Base-by-base conservation (phyloP, 2,888 invertebrate genomes). In the Dolichomitus sp. region DNA sequence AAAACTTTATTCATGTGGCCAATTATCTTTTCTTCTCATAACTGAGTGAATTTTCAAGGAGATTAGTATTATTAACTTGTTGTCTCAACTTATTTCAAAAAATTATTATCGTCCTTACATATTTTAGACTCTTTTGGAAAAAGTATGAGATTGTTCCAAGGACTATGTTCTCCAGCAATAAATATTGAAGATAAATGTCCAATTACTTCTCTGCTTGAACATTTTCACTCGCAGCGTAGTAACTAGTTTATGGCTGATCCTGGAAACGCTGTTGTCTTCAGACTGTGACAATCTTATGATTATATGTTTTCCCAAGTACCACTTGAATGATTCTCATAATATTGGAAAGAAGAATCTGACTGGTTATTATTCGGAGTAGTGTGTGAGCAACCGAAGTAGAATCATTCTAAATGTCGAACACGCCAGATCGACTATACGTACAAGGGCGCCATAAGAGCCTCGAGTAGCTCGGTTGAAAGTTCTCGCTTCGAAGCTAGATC, bases 401-500 rank as follows among this genome's bases (percentile, higher is more conserved):
- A 37, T 12, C 61, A 27, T 40, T 72, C 70, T 65, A 65, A 59
- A 72, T 66, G 70, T 80, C 70, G 70, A 81, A 76, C 66, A 54
- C 59, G 66, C 75, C 65, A 30, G 40, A 72, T 81, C 65, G 52
- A 76, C 66, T 59, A 40, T 30, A 40, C n/a, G 42, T 76, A 72
- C 75, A 65, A 72, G 81, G 40, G 52, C 37, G n/a, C 14, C 11
- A 7, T 30, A 45, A 65, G 75, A 70, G 50, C n/a, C n/a, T 14
- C 57, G 45, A 70, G 80, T 70, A 57, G 63, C 57, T 74, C 52
- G 52, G 69, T 68, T 57, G 75, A 76, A 76, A 81, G 33, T 76
- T 81, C 66, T 50, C 65, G 76, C 72, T 72, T 48, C 66, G 65
- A 77, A 73, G 72, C 72, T 73, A 72, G 72, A 81, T 81, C 81